Conservation (phyloP, 2,888 invertebrate species). For the Phanerotoma sp. region DNA sequence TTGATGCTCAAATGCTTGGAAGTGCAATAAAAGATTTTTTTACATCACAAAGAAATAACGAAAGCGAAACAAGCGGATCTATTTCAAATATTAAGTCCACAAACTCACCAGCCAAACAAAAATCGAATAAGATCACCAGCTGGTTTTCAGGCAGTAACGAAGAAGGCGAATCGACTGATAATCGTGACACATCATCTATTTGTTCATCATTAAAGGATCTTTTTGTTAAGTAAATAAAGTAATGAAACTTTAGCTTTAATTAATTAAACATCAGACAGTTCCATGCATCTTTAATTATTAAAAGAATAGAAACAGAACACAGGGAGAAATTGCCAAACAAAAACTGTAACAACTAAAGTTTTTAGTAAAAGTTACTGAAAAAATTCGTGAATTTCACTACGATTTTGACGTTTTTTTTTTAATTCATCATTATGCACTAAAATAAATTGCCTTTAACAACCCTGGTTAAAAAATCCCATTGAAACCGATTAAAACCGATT, state of each 20-base stretch:
- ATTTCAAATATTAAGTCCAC: slow-evolving; percentile 47
- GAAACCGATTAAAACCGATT: too few species aligned
- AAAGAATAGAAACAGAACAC: too few species aligned
- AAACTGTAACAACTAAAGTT: too few species aligned
- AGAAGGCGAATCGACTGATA: slow-evolving; percentile 72
- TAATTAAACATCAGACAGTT: too few species aligned
- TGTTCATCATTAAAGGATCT: slow-evolving; percentile 84
- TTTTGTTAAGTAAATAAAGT: slow-evolving; percentile 73
- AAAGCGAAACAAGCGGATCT: slow-evolving; percentile 49
- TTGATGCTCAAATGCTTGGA: slow-evolving; percentile 74
- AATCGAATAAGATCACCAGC: slow-evolving; percentile 43
- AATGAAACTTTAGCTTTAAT: background rate
- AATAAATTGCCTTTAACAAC: too few species aligned
- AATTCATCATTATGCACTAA: too few species aligned
- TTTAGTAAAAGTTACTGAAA: too few species aligned
- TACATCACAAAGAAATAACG: slow-evolving; percentile 62
- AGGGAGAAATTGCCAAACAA: too few species aligned
- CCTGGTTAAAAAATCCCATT: too few species aligned
- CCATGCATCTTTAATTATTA: too few species aligned
- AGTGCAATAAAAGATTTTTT: slow-evolving; percentile 84
- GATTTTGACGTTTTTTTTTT: too few species aligned
- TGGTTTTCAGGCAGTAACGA: slow-evolving; percentile 60
- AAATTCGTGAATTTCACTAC: too few species aligned
- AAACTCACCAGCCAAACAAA: slow-evolving; percentile 54
- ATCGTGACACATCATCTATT: slow-evolving; percentile 73